phyloP scores from a whole-genome alignment of 2,888 invertebrate species.

The Drosophila seclusa region DNA sequence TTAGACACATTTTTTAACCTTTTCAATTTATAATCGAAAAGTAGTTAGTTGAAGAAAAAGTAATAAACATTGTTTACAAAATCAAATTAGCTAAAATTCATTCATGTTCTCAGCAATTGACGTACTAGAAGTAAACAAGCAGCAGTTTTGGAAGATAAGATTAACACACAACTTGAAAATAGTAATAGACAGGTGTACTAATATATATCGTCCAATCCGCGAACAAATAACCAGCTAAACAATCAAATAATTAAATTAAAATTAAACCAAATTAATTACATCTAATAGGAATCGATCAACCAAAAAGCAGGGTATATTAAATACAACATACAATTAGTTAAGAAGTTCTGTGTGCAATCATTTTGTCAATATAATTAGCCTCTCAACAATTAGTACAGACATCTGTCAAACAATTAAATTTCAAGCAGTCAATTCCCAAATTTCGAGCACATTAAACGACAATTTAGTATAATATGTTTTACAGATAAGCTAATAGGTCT shows the following conservation, averaged over 20 bases:
- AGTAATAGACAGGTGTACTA: not conserved
- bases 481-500: not conserved
- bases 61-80: not conserved
- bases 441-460: not conserved
- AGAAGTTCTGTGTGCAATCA: not conserved
- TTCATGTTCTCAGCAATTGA: not conserved
- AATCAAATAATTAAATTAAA: not conserved
- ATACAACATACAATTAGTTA: not conserved
- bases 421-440: not conserved
- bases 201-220: not conserved
- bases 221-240: not conserved
- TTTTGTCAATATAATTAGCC: not conserved
- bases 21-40: not conserved
- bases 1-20: not conserved
- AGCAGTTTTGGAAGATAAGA: not conserved
- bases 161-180: not conserved
- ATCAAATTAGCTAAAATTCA: not conserved
- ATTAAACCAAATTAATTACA: not conserved
- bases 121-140: not conserved
- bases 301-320: not conserved
- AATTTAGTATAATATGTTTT: not conserved
- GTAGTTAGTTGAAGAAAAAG: not conserved
- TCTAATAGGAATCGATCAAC: not conserved
- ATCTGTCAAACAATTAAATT: not conserved
- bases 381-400: not conserved